phyloP scores from a whole-genome alignment of 2,888 invertebrate genomes.

The Cloeon dipterum region DNA sequence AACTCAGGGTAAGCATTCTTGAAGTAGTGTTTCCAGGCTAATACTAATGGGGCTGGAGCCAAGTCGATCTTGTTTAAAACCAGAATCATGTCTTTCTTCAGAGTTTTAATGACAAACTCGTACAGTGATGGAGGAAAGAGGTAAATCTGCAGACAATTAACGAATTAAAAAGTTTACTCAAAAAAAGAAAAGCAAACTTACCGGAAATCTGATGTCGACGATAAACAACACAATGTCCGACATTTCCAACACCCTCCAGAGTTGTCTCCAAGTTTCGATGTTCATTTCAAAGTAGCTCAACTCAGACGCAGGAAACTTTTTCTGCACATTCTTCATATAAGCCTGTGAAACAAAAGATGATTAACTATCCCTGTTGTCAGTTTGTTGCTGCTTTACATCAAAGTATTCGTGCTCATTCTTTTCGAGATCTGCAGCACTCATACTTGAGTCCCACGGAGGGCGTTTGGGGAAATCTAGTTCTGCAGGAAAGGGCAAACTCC shows the following conservation, averaged over 20 bases:
- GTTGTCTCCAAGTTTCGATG: constrained; percentile 86
- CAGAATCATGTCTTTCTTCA: constrained; percentile 66
- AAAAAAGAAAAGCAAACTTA: constrained; percentile 19
- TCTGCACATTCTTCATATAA: constrained; percentile 44
- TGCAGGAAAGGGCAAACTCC: constrained; percentile 38
- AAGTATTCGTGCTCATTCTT: constrained; percentile 66
- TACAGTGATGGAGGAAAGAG: constrained; percentile 85
- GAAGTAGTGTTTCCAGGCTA: constrained; percentile 75
- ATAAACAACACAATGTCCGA: constrained; percentile 74
- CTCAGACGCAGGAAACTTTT: constrained; percentile 31
- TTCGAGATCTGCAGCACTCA: constrained; percentile 48
- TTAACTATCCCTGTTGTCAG: background rate
- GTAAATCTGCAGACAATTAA: constrained; percentile 29
- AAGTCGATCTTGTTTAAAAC: constrained; percentile 85
- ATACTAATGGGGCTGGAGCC: constrained; percentile 52
- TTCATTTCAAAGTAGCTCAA: constrained; percentile 82
- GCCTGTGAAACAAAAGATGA: constrained; percentile 28
- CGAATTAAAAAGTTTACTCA: background rate
- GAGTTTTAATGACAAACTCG: constrained; percentile 42
- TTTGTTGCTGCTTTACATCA: constrained; percentile 23
- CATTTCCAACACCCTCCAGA: constrained; percentile 90
- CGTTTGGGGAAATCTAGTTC: constrained; percentile 60
- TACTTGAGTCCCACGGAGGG: constrained; percentile 62
- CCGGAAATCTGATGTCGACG: constrained; percentile 68
- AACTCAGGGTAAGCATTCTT: constrained; percentile 41